phyloP scores from a whole-genome alignment of 1,140 invertebrate genomes.

The Drosophila nannoptera region DNA sequence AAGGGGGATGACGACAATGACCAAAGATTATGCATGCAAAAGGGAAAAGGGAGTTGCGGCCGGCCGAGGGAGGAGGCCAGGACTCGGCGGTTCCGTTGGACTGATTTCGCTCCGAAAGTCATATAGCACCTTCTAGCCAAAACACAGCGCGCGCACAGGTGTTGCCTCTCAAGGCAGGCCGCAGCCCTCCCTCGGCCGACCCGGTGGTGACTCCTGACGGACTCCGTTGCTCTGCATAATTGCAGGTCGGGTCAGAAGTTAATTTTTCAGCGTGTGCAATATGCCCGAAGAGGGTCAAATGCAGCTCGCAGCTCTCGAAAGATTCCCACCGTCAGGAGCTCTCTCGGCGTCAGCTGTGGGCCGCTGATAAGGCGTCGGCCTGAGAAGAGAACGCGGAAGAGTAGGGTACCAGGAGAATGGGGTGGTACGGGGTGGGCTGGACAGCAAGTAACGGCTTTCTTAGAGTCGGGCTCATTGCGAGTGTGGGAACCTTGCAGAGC shows the following conservation, averaged over 20 bases:
- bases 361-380: conserved; percentile 21
- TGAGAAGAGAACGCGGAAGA: conserved; percentile 4
- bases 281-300: conserved; percentile 30
- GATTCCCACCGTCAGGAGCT: conserved; percentile 65
- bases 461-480: no score
- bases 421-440: neutral
- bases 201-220: conserved; percentile 26
- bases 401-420: neutral
- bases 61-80: conserved; percentile 1
- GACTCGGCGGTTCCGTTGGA: conserved; percentile 64
- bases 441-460: neutral
- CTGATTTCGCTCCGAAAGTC: conserved; percentile 70
- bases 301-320: conserved; percentile 17
- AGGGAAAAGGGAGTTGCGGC: conserved; percentile 41
- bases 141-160: conserved; percentile 46
- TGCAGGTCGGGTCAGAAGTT: conserved; percentile 71
- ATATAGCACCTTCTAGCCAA: conserved; percentile 62
- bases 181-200: conserved; percentile 36
- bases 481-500: no score
- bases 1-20: conserved; percentile 68
- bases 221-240: conserved; percentile 48
- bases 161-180: conserved; percentile 70
- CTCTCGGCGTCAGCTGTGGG: conserved; percentile 36
- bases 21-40: conserved; percentile 74
- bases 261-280: conserved; percentile 67